Percentiles rank a stretch among this genome's conserved stretches.
These are phyloP conservation scores for Erinaceus europaeus DNA, from an alignment of 2,113 vertebrate genomes.

Conservation along the genomic window DNA sequence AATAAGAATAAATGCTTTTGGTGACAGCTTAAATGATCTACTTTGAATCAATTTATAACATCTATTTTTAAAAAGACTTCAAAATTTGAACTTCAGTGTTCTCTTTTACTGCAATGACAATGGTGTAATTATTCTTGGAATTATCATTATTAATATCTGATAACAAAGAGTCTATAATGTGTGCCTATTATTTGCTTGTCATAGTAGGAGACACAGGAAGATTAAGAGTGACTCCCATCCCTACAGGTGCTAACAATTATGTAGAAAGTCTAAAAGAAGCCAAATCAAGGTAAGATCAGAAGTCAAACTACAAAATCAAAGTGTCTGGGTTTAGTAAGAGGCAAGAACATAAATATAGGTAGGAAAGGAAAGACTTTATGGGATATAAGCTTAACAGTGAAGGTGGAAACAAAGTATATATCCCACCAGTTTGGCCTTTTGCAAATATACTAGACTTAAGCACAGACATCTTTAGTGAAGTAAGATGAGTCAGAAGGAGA, in stretches of 20 bases:
- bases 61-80: slow-evolving; percentile 49
- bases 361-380: background rate
- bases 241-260: background rate
- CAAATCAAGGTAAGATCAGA: background rate
- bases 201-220: background rate
- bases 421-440: background rate
- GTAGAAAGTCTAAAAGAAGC: slow-evolving; percentile 14
- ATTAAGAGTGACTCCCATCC: background rate
- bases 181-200: background rate
- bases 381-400: background rate
- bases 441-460: background rate
- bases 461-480: background rate
- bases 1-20: slow-evolving; percentile 41
- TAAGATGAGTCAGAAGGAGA: too few relatives aligned
- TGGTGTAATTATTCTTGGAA: slow-evolving; percentile 36
- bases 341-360: background rate
- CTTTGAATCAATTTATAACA: slow-evolving; percentile 51
- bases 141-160: slow-evolving; percentile 48
- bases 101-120: slow-evolving; percentile 43
- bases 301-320: background rate
- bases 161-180: background rate
- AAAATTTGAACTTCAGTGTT: slow-evolving; percentile 41
- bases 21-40: slow-evolving; percentile 53
- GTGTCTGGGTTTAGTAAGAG: background rate
- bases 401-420: background rate